phyloP scores from a whole-genome alignment of 2,888 invertebrate genomes.

The Malachius bipustulatus region DNA sequence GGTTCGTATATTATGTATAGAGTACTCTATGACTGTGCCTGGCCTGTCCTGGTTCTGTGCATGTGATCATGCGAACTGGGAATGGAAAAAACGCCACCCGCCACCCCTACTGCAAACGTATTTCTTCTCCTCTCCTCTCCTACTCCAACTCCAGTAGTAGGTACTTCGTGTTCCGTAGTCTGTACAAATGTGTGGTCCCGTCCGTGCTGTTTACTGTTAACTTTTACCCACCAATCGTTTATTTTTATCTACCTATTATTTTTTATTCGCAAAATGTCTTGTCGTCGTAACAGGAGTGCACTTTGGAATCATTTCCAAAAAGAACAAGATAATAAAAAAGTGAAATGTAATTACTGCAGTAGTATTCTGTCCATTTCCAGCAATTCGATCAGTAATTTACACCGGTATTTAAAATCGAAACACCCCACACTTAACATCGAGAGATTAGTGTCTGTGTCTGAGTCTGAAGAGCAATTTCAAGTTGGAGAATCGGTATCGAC shows the following conservation, averaged over 20 bases:
- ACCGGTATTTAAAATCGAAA: background rate
- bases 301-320: background rate
- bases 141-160: too few relatives aligned
- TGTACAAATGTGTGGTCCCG: too few relatives aligned
- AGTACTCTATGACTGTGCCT: too few relatives aligned
- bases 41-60: too few relatives aligned
- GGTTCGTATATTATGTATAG: background rate
- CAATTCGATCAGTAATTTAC: background rate
- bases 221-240: too few relatives aligned
- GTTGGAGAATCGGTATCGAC: too few relatives aligned
- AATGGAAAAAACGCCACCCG: too few relatives aligned
- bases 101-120: too few relatives aligned
- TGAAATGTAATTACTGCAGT: constrained; percentile 3
- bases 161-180: too few relatives aligned
- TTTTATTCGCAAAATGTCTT: background rate
- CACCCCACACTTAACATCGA: constrained; percentile 2
- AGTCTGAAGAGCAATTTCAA: background rate
- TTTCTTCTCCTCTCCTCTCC: too few relatives aligned
- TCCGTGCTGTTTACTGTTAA: too few relatives aligned
- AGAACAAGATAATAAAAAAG: constrained; percentile 1
- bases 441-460: background rate
- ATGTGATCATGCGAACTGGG: too few relatives aligned
- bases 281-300: constrained; percentile 2
- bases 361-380: background rate
- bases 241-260: background rate